A percentile compares a stretch with the other conserved stretches of the same genome.
These are phyloP conservation scores for Aleiodes alternator DNA, from an alignment of 2,888 invertebrate genomes.

Conservation along the genomic window DNA sequence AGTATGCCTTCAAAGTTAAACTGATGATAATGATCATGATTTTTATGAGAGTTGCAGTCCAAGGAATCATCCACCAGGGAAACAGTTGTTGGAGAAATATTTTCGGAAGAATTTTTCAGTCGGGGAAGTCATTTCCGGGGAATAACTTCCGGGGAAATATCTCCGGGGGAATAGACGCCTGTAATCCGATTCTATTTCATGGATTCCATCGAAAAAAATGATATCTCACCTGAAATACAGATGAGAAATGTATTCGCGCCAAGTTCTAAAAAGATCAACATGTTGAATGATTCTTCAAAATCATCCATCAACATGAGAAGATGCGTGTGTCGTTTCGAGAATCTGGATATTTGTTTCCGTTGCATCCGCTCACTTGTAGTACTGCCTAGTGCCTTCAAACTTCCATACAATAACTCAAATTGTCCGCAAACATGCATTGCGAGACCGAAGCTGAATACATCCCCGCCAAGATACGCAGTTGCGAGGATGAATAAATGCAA, in stretches of 20 bases:
- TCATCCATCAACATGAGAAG: slow-evolving; percentile 45
- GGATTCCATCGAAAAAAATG: not conserved
- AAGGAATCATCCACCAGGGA: no score
- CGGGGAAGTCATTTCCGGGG: no score
- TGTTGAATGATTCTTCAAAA: slow-evolving; percentile 52
- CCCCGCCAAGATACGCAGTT: slow-evolving; percentile 44
- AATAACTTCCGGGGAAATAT: no score
- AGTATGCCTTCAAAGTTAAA: no score
- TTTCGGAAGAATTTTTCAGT: no score
- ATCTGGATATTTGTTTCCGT: slow-evolving; percentile 19
- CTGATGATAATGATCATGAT: no score
- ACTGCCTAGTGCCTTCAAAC: slow-evolving; percentile 42
- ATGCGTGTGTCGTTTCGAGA: slow-evolving; percentile 44
- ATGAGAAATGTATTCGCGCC: slow-evolving; percentile 49
- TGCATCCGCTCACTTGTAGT: slow-evolving; percentile 21
- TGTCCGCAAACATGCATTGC: slow-evolving; percentile 52
- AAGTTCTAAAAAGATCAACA: slow-evolving; percentile 50
- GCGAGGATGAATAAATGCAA: slow-evolving; percentile 42
- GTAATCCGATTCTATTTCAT: no score
- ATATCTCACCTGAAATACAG: slow-evolving; percentile 42
- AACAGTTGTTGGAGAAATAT: no score
- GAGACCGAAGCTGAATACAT: slow-evolving; percentile 50
- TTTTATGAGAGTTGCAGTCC: no score
- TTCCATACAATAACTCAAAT: slow-evolving; percentile 45
- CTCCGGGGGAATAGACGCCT: no score